Percentiles rank a stretch among this genome's conserved stretches.
phyloP scores from a whole-genome alignment of 2,797 vertebrate species.

The Onychomys arenicola region DNA sequence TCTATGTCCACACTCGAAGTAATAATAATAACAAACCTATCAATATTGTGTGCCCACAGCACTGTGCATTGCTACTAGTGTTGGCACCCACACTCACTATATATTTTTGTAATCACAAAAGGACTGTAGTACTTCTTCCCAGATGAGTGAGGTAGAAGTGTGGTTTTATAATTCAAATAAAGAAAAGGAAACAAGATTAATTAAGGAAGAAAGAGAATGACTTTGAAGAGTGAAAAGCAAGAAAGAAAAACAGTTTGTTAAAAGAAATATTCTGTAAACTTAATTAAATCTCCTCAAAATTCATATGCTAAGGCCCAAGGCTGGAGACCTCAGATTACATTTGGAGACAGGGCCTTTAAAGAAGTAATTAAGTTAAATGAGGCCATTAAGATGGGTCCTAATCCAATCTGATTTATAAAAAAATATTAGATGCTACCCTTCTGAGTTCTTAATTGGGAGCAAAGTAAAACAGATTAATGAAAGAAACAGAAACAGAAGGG shows the following conservation, averaged over 20 bases:
- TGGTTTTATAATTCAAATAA: not conserved
- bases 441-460: not conserved
- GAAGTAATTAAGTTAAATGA: constrained; percentile 5
- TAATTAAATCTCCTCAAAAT: not conserved
- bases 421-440: not conserved
- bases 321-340: not conserved
- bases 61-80: not conserved
- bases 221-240: too few species aligned
- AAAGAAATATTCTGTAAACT: not conserved
- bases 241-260: not conserved
- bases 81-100: not conserved
- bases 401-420: not conserved
- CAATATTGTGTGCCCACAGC: not conserved
- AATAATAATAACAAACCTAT: not conserved
- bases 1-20: not conserved
- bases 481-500: not conserved
- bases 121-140: not conserved
- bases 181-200: too few species aligned
- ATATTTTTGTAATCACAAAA: constrained; percentile 1
- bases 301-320: not conserved
- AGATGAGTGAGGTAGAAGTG: not conserved
- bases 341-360: not conserved
- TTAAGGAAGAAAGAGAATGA: not conserved
- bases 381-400: not conserved
- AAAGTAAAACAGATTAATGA: not conserved